Percentiles rank a stretch among this genome's conserved stretches.
These are phyloP conservation scores for Paradisaea rubra DNA, from an alignment of 2,113 vertebrate species.

Conservation along the genomic window DNA sequence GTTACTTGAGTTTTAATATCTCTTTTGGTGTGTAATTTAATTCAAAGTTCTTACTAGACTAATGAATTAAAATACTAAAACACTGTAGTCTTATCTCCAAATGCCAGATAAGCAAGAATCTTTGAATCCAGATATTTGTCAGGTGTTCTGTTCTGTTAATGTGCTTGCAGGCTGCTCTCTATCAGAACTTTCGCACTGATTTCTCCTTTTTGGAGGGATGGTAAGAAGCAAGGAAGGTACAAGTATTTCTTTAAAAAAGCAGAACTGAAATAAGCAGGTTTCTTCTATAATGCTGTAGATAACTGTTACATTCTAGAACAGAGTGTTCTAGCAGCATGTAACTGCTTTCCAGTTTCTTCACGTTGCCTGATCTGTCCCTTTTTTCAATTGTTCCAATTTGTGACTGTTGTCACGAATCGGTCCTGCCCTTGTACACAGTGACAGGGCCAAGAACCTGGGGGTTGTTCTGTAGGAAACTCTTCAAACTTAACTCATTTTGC, in stretches of 20 bases:
- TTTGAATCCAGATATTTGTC: background rate
- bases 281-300: background rate
- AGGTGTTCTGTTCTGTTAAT: background rate
- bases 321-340: background rate
- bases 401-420: background rate
- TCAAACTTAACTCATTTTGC: background rate
- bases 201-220: background rate
- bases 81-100: background rate
- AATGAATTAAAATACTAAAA: background rate
- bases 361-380: background rate
- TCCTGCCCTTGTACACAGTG: background rate
- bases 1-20: background rate
- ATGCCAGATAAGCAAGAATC: background rate
- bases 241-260: background rate
- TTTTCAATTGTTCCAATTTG: background rate
- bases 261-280: background rate
- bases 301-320: background rate
- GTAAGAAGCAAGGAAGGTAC: background rate
- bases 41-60: background rate
- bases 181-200: background rate
- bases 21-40: background rate
- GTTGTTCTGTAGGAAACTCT: background rate
- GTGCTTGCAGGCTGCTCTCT: background rate
- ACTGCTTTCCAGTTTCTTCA: background rate
- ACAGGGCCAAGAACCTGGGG: background rate